Base-by-base conservation (phyloP, 1,140 invertebrate species). In the Saxidomus purpurata region DNA sequence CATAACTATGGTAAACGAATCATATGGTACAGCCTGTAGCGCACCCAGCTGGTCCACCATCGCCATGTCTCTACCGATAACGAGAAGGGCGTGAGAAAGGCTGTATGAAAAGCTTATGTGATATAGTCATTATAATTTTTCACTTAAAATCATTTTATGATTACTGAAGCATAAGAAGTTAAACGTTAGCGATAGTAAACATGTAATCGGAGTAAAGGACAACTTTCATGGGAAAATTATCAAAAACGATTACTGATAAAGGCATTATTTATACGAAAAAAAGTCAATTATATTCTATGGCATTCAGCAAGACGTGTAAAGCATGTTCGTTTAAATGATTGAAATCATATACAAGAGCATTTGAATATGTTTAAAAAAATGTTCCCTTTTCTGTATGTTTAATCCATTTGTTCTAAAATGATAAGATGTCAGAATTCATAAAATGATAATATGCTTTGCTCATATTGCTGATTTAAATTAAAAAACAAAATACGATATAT, bases 41-140 rank as follows among this genome's bases (percentile, higher is more conserved):
- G 67, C 34, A 71, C 67, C 4, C 67, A 71, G 67, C 67, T 71
- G 67, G 67, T 40, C 25, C 19, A 71, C 19, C 67, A 67, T 31
- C 13, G 47, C 17, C 22, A 17, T 79, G 76, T 79, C 76, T 79
- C 47, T n/a, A 49, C 34, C 19, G 11, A 28, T 25, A 55, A 79
- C 25, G 13, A n/a, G 0, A 36, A 36, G 80, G 59, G 47, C 80
- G 80, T 82, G 80, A 82, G 80, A 82, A 82, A 82, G 49, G 36
- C 36, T 63, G 25, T 59, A 28, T n/a, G 13, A 67, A 63, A 40
- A 9, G 43, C 47, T 55, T 55, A 36, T 74, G 52, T 55, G 83
- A 74, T 85, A 85, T 85, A 74, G 63, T 40, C 83, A 74, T 85
- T 74, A 85, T 85, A 55, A 74, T 85, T 85, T 85, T 74, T 67